A percentile compares a stretch with the other conserved stretches of the same genome.
Evolutionary conservation across 1,140 invertebrate genomes (phyloP).

Genomic region (Neodiprion virginianus): DNA sequence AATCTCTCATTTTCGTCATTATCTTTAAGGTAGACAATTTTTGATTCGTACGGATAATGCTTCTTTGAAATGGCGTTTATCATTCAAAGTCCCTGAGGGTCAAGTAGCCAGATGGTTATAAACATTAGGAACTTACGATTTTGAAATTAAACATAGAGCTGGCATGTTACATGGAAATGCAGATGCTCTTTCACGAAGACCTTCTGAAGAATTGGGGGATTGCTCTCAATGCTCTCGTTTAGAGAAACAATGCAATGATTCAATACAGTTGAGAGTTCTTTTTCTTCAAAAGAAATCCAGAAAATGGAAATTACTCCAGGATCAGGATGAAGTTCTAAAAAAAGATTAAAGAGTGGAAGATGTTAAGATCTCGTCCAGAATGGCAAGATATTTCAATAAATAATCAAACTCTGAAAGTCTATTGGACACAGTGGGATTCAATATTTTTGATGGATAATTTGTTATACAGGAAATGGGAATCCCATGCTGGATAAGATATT

Average conservation of each 20-base stretch:
- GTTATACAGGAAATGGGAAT: neutral
- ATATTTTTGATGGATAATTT: neutral
- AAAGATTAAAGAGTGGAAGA: too few relatives aligned
- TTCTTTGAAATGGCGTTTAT: conserved; percentile 38
- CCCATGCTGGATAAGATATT: neutral
- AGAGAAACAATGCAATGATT: neutral
- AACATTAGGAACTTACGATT: conserved; percentile 35
- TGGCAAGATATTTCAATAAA: neutral
- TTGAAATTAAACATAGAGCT: conserved; percentile 28
- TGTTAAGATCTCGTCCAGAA: neutral
- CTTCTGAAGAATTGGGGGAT: neutral
- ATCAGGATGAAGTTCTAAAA: too few relatives aligned
- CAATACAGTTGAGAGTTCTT: too few relatives aligned
- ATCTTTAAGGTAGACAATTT: conserved; percentile 27
- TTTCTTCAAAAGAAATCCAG: too few relatives aligned
- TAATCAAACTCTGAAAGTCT: neutral
- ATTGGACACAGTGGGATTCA: neutral
- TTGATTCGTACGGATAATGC: conserved; percentile 36
- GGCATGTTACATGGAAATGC: neutral
- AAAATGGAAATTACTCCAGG: too few relatives aligned
- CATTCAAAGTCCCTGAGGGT: conserved; percentile 37
- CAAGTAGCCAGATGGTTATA: conserved; percentile 37
- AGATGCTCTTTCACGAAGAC: neutral
- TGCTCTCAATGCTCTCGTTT: neutral
- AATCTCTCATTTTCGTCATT: too few relatives aligned